A percentile compares a stretch with the other conserved stretches of the same genome.
These are phyloP conservation scores for Euschistus heros DNA, from an alignment of 1,140 invertebrate species.

Conservation along the genomic window DNA sequence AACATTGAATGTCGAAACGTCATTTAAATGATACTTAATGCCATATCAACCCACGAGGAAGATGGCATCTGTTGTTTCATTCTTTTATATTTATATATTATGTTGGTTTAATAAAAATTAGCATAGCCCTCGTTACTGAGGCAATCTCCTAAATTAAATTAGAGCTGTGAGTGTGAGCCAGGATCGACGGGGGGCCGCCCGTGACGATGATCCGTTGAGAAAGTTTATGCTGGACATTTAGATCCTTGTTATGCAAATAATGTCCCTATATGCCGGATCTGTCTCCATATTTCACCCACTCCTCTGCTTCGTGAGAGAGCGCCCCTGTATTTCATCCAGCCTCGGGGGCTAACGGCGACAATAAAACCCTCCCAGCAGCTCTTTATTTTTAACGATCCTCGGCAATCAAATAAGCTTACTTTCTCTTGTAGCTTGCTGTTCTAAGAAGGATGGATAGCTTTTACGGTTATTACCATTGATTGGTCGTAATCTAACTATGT, in stretches of 20 bases:
- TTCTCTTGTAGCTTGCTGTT: no score
- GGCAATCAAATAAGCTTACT: no score
- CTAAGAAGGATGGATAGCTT: no score
- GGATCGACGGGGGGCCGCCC: no score
- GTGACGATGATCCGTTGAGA: conserved; percentile 10
- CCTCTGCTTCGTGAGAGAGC: not conserved
- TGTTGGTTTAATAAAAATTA: not conserved
- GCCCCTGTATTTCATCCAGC: not conserved
- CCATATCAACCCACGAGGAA: no score
- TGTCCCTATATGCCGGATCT: not conserved
- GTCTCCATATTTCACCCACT: conserved; percentile 8
- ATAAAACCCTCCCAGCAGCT: not conserved
- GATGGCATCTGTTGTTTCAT: no score
- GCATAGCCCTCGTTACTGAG: not conserved
- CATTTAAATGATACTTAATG: no score
- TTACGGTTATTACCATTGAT: no score
- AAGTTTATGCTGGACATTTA: conserved; percentile 17
- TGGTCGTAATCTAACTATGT: no score
- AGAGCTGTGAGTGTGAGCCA: not conserved
- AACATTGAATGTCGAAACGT: no score
- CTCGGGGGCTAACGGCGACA: conserved; percentile 1
- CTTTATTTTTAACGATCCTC: no score
- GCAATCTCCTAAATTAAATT: conserved; percentile 1
- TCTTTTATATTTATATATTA: no score
- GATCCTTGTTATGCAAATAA: conserved; percentile 19